Evolutionary conservation across 2,797 vertebrate genomes (phyloP), one percentile per base, ranked within the genome.

Genomic region (Neomorphus geoffroyi): DNA sequence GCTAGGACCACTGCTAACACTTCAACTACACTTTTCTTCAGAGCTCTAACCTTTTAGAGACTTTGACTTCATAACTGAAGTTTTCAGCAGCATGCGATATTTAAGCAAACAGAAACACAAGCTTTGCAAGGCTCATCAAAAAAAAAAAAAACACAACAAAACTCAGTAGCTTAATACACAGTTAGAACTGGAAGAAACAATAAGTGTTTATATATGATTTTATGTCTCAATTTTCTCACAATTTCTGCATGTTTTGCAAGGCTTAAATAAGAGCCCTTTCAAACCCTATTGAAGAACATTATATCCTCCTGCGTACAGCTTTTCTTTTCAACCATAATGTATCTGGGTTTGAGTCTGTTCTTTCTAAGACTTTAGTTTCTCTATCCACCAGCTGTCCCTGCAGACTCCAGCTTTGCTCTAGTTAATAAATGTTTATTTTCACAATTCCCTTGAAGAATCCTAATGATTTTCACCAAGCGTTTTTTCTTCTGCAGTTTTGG

Each of bases 391-490:
- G 48, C 24, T 86, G 15, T 6, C 33, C 53, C 45, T 67, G 26
- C 7, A 65, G 41, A 72, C 8, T 69, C 23, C 23, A 79, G 15
- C 9, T 81, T 23, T 50, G 23, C 8, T 50, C 3, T 53, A 21
- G 18, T 28, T 67, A 53, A 39, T 1, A 35, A n/a, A 7, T 0
- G 26, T 64, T 79, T 71, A 39, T 74, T 84, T 81, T 75, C 54
- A 60, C 15, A 7, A 26, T 74, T 81, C 32, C 41, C 14, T 74
- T 57, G 53, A 86, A 78, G 15, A 65, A 69, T 21, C 5, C 15
- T 21, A 48, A 61, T 4, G 6, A 33, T 5, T 37, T 53, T 86
- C 28, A 60, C 32, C 0, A 0, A 3, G 18, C 54, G 7, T 11
- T 24, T 73, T 66, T 57, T 10, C 18, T 43, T 53, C n/a, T 39